These are phyloP conservation scores for Chelonoidis abingdonii DNA, from an alignment of 2,113 vertebrate species.

Conservation along the genomic window DNA sequence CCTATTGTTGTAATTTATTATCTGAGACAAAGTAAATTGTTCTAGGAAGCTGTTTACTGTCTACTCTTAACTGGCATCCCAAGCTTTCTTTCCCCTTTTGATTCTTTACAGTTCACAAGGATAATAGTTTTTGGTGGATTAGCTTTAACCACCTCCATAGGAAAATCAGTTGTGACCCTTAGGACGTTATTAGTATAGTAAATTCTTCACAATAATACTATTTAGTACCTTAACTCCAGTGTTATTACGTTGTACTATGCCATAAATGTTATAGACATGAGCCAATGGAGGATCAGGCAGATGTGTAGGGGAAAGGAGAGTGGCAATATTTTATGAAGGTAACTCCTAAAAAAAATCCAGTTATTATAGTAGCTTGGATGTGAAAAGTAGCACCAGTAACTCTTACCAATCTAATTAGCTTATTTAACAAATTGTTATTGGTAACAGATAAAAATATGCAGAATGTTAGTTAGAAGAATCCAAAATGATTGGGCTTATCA, in stretches of 20 bases:
- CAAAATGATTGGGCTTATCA: background rate
- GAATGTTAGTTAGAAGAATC: background rate
- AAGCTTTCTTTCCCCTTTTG: background rate
- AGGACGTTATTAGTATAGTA: background rate
- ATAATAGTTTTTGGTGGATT: background rate
- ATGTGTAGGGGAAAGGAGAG: background rate
- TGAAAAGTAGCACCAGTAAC: background rate
- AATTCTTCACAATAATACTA: rapidly evolving
- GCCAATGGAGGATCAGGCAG: background rate
- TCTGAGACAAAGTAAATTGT: background rate
- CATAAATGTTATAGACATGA: background rate
- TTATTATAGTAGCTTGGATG: background rate
- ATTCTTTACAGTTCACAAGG: background rate
- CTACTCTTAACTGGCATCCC: background rate
- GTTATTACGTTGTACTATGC: background rate
- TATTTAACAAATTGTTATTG: background rate
- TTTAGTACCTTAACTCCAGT: background rate
- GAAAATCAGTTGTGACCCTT: background rate
- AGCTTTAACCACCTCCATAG: rapidly evolving
- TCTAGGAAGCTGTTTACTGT: background rate
- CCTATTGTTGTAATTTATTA: background rate
- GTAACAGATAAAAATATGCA: background rate
- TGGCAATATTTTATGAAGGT: background rate
- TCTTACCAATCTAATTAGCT: background rate
- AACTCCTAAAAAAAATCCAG: background rate